Conservation (phyloP, 2,888 invertebrate species). For the Parthenolecanium corni region DNA sequence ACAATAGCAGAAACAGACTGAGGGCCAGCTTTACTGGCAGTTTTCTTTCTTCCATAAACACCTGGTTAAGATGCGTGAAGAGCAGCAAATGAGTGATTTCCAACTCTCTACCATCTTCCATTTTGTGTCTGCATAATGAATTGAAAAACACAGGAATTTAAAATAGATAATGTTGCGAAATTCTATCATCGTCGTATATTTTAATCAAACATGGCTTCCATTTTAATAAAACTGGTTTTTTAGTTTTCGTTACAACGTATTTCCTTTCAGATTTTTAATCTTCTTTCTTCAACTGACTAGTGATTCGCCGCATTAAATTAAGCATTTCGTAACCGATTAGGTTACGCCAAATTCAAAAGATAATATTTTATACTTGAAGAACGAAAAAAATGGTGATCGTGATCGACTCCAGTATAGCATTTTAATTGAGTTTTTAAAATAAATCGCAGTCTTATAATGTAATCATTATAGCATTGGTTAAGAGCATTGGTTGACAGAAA, state of each 20-base stretch:
- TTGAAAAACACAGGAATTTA: conserved; percentile 2
- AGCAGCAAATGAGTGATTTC: conserved; percentile 2
- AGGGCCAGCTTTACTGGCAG: no score
- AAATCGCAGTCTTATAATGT: no score
- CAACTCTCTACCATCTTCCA: conserved; percentile 2
- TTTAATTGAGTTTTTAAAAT: no score
- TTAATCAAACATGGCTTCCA: conserved; percentile 24
- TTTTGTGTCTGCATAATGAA: conserved; percentile 9
- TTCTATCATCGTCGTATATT: conserved; percentile 13
- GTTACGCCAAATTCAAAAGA: background rate
- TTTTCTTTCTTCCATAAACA: no score
- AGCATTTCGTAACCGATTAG: background rate
- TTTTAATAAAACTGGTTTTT: conserved; percentile 23
- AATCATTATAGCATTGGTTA: no score
- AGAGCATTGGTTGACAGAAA: no score
- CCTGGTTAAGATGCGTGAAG: background rate
- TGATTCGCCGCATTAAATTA: background rate
- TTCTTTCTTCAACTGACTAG: background rate
- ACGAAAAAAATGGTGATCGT: no score
- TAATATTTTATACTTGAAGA: no score
- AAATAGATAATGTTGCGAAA: conserved; percentile 20
- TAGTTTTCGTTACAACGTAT: conserved; percentile 21
- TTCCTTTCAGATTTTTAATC: conserved; percentile 5
- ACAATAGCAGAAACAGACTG: no score
- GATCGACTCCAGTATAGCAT: no score